phyloP scores from a whole-genome alignment of 2,113 vertebrate species.

The Sapayoa aenigma region DNA sequence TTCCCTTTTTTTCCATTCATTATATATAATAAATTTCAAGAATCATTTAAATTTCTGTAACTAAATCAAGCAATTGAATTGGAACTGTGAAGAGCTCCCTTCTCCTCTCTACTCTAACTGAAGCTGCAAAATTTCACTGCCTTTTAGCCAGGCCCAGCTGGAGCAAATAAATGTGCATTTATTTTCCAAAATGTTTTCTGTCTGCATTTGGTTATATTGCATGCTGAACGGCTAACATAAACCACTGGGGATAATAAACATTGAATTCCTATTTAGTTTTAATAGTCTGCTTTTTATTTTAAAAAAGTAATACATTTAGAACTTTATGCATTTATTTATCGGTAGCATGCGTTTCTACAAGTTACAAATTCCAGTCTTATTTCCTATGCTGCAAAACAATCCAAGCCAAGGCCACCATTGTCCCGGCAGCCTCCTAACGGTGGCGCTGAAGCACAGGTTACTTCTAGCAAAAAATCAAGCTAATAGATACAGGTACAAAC shows the following conservation, averaged over 20 bases:
- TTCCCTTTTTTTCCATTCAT: not conserved
- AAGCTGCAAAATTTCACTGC: not conserved
- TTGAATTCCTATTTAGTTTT: not conserved
- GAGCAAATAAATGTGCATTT: not conserved
- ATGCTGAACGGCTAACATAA: not conserved
- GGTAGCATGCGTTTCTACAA: not conserved
- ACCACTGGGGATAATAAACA: slow-evolving; percentile 16
- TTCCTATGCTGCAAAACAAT: not conserved
- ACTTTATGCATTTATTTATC: not conserved
- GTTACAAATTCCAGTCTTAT: not conserved
- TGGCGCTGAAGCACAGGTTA: slow-evolving; percentile 31
- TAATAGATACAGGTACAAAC: not conserved
- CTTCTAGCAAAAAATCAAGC: not conserved
- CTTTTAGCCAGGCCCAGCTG: not conserved
- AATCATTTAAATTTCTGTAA: not conserved
- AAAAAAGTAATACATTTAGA: not conserved
- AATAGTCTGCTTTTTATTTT: slow-evolving; percentile 27
- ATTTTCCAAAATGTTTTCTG: not conserved
- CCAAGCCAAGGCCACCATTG: not conserved
- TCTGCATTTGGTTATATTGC: not conserved
- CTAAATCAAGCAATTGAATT: not conserved
- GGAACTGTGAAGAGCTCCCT: not conserved
- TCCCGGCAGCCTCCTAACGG: not conserved
- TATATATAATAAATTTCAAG: not conserved
- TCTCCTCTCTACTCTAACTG: not conserved